Evolutionary conservation across 2,797 vertebrate genomes (phyloP), one percentile per base, ranked within the genome.

Genomic region (Takifugu rubripes): DNA sequence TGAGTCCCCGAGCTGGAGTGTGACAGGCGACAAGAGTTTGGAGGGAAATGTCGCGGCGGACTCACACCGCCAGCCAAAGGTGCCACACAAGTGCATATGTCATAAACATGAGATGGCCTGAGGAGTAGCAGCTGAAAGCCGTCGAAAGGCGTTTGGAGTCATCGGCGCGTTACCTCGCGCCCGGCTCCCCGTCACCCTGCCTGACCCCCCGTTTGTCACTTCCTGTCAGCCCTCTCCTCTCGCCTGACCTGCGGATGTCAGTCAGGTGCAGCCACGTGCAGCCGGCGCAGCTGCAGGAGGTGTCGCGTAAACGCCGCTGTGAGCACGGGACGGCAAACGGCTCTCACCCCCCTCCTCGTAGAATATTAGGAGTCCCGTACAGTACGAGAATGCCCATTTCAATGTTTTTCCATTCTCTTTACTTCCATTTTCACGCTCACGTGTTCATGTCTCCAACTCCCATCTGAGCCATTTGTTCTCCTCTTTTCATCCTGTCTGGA

Each of bases 61-160:
- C 81, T 82, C 79, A 72, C 81, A 74, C 77, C 44, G 63, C 71
- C 72, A 82, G 82, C 79, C 72, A 67, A 70, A 82, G 67, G 70
- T 86, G 79, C 70, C 84, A 85, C 72, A 33, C 73, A 66, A 83
- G 76, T 78, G 81, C 79, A 89, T 78, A 84, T 89, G 89, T 88
- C 85, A 85, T 66, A 79, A 85, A 81, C 75, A 76, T 70, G 79
- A 79, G 83, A 67, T 77, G 74, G 83, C 83, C 79, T 75, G 78
- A 53, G 81, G 85, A 83, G 82, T 42, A 86, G 76, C 85, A 87
- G 86, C 83, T 85, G 83, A 88, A 84, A 68, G 58, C 71, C 79
- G 46, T 79, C 85, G 80, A 66, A 54, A 70, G 75, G 66, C 59
- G 61, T 83, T 78, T 82, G 68, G 66, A 82, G 74, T 74, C 82